A percentile compares a stretch with the other conserved stretches of the same genome.
Evolutionary conservation across 2,888 invertebrate genomes (phyloP).

Genomic region (Clusia tigrina): DNA sequence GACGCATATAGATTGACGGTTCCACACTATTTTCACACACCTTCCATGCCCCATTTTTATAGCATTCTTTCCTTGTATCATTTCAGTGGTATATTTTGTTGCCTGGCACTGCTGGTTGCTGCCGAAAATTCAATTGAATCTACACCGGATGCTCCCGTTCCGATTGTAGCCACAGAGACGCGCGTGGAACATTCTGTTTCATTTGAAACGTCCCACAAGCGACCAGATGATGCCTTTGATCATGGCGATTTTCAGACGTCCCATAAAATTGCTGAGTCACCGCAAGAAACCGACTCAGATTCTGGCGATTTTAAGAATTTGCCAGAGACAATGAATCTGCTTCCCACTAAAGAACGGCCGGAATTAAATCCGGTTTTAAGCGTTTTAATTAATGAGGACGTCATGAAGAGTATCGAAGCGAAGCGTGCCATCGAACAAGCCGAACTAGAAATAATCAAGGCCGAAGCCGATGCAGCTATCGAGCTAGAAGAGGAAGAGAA

Average conservation of each 20-base stretch:
- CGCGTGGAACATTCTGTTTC: constrained; percentile 34
- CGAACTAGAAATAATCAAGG: constrained; percentile 51
- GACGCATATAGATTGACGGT: no score
- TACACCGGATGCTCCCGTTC: constrained; percentile 4
- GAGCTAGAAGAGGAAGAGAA: constrained; percentile 34
- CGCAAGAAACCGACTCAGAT: constrained; percentile 37
- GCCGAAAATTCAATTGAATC: constrained; percentile 40
- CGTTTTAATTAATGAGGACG: constrained; percentile 65
- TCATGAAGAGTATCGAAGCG: constrained; percentile 67
- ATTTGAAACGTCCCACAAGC: constrained; percentile 79
- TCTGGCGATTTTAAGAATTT: constrained; percentile 37
- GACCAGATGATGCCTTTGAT: constrained; percentile 67
- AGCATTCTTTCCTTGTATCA: no score
- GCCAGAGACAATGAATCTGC: constrained; percentile 55
- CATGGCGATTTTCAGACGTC: constrained; percentile 56
- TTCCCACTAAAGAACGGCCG: constrained; percentile 63
- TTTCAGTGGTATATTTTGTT: constrained; percentile 51
- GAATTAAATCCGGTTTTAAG: constrained; percentile 64
- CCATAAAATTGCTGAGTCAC: constrained; percentile 51
- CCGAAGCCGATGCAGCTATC: constrained; percentile 45
- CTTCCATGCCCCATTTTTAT: no score
- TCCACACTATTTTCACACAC: no score
- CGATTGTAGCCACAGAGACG: constrained; percentile 28
- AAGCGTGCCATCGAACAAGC: constrained; percentile 61
- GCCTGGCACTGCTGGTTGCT: constrained; percentile 45